Conservation (phyloP, 2,888 invertebrate genomes). For the Cremastinae sp. region DNA sequence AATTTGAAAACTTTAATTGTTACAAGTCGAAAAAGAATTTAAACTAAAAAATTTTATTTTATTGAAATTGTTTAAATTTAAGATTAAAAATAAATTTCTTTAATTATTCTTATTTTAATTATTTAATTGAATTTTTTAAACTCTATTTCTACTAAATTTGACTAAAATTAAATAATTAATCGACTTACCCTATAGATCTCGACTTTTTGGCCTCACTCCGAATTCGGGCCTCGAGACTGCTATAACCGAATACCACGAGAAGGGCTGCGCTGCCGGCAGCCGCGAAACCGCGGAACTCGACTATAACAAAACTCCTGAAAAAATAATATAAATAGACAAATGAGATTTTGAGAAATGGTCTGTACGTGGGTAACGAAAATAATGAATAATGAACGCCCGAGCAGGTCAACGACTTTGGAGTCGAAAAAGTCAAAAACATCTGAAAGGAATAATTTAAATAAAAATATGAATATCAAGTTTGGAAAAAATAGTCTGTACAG, state of each 20-base stretch:
- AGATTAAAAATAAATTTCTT: not conserved
- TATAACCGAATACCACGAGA: constrained; percentile 75
- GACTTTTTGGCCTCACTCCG: constrained; percentile 66
- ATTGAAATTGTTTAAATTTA: no score
- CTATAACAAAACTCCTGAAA: constrained; percentile 75
- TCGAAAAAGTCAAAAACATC: no score
- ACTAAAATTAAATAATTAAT: constrained; percentile 4
- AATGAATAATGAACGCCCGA: no score
- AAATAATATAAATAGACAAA: constrained; percentile 30
- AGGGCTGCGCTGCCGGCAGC: constrained; percentile 78
- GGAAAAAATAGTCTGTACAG: not conserved
- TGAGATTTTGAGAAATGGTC: not conserved
- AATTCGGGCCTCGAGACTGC: constrained; percentile 73
- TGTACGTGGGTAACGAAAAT: no score
- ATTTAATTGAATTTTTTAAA: no score
- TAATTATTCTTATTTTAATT: no score
- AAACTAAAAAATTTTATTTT: no score
- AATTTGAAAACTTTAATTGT: not conserved
- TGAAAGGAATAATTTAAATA: constrained; percentile 51
- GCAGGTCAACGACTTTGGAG: no score
- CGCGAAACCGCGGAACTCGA: constrained; percentile 76
- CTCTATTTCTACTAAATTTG: no score
- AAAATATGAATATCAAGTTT: constrained; percentile 3
- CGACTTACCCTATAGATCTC: constrained; percentile 53
- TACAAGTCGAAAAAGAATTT: constrained; percentile 1